These are phyloP conservation scores for Mus minutoides DNA, from an alignment of 2,797 vertebrate species.

Conservation along the genomic window DNA sequence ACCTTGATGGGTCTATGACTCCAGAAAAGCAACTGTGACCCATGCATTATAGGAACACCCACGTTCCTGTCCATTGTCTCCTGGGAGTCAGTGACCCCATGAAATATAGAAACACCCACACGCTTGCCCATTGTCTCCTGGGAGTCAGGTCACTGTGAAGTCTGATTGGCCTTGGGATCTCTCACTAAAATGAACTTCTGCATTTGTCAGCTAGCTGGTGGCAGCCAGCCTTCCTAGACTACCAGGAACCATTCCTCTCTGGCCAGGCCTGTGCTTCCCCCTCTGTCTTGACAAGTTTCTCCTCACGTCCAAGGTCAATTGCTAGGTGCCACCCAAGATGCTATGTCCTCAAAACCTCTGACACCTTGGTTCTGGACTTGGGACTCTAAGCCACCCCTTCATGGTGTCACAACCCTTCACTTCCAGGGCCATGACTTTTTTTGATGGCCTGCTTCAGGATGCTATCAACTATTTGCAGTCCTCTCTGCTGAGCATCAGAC, in stretches of 20 bases:
- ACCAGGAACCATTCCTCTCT: neutral
- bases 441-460: neutral
- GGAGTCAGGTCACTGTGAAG: neutral
- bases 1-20: neutral
- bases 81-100: neutral
- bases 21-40: constrained; percentile 3
- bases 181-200: neutral
- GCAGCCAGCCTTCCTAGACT: neutral
- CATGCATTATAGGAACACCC: neutral
- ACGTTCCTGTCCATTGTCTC: neutral
- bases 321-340: neutral
- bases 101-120: neutral
- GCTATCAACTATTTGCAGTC: neutral
- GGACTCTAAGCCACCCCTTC: neutral
- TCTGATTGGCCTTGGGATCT: neutral
- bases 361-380: neutral
- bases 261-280: neutral
- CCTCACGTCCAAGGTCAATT: neutral
- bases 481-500: neutral
- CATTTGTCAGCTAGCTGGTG: neutral
- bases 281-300: neutral
- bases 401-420: neutral
- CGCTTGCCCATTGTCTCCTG: neutral
- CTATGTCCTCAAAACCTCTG: neutral
- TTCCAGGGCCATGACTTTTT: neutral